A percentile compares a stretch with the other conserved stretches of the same genome.
phyloP scores from a whole-genome alignment of 2,888 invertebrate genomes.

The Brenthis hecate region DNA sequence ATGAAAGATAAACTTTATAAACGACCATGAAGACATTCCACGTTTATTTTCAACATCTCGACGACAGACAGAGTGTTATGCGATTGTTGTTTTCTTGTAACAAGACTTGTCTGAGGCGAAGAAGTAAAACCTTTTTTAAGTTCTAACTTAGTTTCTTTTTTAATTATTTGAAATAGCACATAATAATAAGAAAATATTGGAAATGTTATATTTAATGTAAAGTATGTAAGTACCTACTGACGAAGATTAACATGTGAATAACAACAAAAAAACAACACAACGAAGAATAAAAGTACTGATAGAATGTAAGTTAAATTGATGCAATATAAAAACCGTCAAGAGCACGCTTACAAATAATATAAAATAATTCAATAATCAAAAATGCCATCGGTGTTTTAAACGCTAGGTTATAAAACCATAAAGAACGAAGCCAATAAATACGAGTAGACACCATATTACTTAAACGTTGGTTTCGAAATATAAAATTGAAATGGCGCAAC shows the following conservation, averaged over 20 bases:
- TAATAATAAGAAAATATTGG: too few relatives aligned
- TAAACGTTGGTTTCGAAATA: constrained; percentile 14
- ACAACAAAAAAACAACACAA: too few relatives aligned
- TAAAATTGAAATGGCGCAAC: constrained; percentile 21
- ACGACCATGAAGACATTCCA: constrained; percentile 26
- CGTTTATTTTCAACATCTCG: constrained; percentile 19
- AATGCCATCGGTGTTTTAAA: constrained; percentile 8
- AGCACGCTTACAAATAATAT: not conserved
- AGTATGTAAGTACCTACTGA: too few relatives aligned
- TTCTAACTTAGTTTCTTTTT: too few relatives aligned
- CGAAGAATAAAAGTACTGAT: too few relatives aligned
- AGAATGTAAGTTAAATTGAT: too few relatives aligned
- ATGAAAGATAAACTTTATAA: constrained; percentile 13
- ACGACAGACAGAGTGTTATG: constrained; percentile 20
- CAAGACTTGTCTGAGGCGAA: too few relatives aligned
- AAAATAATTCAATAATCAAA: constrained; percentile 12
- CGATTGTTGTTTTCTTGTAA: constrained; percentile 13
- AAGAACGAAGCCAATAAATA: constrained; percentile 8
- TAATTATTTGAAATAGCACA: too few relatives aligned
- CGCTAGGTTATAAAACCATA: constrained; percentile 5
- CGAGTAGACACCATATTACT: not conserved
- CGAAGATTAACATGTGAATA: too few relatives aligned
- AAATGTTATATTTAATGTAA: too few relatives aligned
- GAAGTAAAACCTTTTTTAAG: too few relatives aligned
- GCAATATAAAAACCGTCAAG: not conserved